Base-by-base conservation (phyloP, 2,888 invertebrate genomes). In the Polydrusus pterygomalis region DNA sequence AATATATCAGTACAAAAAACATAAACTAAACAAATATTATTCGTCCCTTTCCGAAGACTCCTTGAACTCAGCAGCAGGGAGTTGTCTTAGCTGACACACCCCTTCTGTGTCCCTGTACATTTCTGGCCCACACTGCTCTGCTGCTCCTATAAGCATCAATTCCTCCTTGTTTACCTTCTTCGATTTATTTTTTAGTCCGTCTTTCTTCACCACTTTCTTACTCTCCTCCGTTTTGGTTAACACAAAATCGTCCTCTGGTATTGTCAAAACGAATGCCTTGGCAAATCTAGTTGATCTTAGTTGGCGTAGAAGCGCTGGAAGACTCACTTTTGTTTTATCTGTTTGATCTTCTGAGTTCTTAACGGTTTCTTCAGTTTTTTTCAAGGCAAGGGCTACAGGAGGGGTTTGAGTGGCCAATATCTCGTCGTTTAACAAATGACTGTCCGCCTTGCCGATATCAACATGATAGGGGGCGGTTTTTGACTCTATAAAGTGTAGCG, bases 101-200 rank as follows among this genome's bases (percentile, higher is more conserved):
- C 94, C 93, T 74, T 90, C 89, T n/a, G 90, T 89, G 84, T 95
- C 93, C 40, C 94, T 90, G 80, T 89, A 89, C 81, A 92, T 89
- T 62, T 91, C 94, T 0, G 94, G 94, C 17, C 94, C 94, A 85
- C 95, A 95, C 83, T 94, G 93, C 83, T 94, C 94, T 65, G 89
- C 89, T 18, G 92, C 93, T 0, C 94, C 93, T 18, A 94, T 82
- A 56, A 94, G 88, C 82, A 89, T 91, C 83, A 89, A 87, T 79
- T 88, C 81, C 54, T 80, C 79, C 5, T 72, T 45, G 17, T 45
- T 67, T 40, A 80, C 81, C 43, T 80, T 82, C 9, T 72, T 75
- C 0, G 73, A 76, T 69, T 82, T 81, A 68, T 78, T 80, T 63
- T 83, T 83, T 47, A 74, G 77, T 13, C 62, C 77, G n/a, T 79